phyloP scores from a whole-genome alignment of 2,888 invertebrate species.

The Heliothis peltigera region DNA sequence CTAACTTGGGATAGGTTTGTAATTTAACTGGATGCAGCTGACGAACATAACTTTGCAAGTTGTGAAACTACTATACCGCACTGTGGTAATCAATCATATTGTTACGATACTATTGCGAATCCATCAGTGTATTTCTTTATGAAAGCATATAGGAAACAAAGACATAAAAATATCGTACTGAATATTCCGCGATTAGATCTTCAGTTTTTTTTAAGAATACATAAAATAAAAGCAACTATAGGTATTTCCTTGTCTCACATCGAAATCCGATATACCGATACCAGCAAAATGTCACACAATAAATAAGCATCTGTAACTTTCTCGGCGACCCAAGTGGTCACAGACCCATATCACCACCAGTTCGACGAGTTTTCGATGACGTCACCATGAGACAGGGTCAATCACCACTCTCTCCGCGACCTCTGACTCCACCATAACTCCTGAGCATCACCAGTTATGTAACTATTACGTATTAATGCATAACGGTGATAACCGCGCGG shows the following conservation, averaged over 20 bases:
- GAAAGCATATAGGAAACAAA: too few relatives aligned
- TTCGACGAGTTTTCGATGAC: conserved; percentile 61
- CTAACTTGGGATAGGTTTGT: too few relatives aligned
- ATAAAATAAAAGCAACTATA: background rate
- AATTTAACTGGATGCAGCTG: too few relatives aligned
- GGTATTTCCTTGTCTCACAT: background rate
- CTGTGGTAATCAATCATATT: too few relatives aligned
- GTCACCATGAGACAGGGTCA: conserved; percentile 64
- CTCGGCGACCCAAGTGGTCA: conserved; percentile 37
- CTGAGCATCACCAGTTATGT: conserved; percentile 60
- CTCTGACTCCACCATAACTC: conserved; percentile 70
- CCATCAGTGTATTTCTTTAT: too few relatives aligned
- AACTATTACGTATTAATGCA: conserved; percentile 63
- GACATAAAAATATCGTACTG: too few relatives aligned
- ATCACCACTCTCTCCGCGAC: conserved; percentile 77
- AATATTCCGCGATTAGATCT: too few relatives aligned
- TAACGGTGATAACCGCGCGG: conserved; percentile 54
- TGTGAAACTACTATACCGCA: too few relatives aligned
- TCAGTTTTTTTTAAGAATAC: too few relatives aligned
- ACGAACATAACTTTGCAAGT: too few relatives aligned
- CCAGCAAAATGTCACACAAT: conserved; percentile 29
- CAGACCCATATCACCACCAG: conserved; percentile 36
- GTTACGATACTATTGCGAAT: too few relatives aligned
- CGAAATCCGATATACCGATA: background rate
- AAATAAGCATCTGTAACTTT: conserved; percentile 47